Conservation (phyloP, 2,888 invertebrate species). For the Agonopterix arenella region DNA sequence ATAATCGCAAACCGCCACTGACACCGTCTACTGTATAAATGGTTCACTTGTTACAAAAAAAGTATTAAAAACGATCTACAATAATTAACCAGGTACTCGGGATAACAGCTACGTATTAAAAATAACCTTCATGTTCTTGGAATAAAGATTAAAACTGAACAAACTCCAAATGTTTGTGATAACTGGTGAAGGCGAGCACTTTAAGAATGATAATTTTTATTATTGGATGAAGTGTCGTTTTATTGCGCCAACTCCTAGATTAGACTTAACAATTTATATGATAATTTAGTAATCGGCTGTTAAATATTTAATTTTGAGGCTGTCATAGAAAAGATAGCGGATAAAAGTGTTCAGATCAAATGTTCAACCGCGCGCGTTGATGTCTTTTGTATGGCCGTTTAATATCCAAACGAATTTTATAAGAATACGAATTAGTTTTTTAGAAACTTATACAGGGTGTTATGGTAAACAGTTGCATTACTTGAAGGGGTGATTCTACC, state of each 20-base stretch:
- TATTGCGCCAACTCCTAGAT: slow-evolving; percentile 8
- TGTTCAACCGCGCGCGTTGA: slow-evolving; percentile 6
- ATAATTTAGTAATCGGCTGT: slow-evolving; percentile 8
- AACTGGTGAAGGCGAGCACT: not conserved
- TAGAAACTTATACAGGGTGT: no score
- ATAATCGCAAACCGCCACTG: slow-evolving; percentile 55
- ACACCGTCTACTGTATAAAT: slow-evolving; percentile 37
- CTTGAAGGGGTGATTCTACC: no score
- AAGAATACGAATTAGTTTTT: no score
- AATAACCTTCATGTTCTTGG: not conserved
- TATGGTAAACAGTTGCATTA: no score
- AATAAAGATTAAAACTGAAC: not conserved
- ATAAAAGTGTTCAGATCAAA: not conserved
- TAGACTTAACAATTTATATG: slow-evolving; percentile 9
- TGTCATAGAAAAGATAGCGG: not conserved
- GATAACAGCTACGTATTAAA: not conserved
- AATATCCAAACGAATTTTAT: not conserved
- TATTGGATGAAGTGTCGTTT: slow-evolving; percentile 8
- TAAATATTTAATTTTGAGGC: slow-evolving; percentile 6
- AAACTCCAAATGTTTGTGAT: not conserved
- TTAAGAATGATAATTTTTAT: slow-evolving; percentile 5
- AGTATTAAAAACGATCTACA: slow-evolving; percentile 14
- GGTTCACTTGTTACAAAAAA: slow-evolving; percentile 14
- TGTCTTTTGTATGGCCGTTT: slow-evolving; percentile 9
- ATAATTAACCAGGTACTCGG: slow-evolving; percentile 22